These are phyloP conservation scores for Xylocopa sonorina DNA, from an alignment of 1,140 invertebrate genomes.

Conservation along the genomic window DNA sequence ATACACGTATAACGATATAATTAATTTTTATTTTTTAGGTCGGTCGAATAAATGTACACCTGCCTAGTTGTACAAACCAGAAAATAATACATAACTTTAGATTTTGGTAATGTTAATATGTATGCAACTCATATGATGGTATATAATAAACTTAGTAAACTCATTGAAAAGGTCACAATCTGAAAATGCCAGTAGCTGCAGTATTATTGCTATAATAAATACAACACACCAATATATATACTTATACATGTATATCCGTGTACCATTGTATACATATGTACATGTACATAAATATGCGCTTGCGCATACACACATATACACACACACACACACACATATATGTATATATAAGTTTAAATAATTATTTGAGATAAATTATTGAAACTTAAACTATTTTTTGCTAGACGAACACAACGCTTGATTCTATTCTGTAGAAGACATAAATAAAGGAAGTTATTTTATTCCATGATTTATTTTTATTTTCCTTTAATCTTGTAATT, in stretches of 20 bases:
- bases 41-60: conserved; percentile 68
- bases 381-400: neutral
- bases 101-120: conserved; percentile 52
- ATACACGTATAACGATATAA: neutral
- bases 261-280: neutral
- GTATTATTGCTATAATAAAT: conserved; percentile 63
- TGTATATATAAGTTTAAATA: conserved; percentile 13
- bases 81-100: conserved; percentile 31
- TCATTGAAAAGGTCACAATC: conserved; percentile 46
- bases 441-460: conserved; percentile 36
- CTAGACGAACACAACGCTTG: neutral
- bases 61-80: neutral
- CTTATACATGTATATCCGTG: neutral
- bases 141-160: conserved; percentile 52
- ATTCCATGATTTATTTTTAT: neutral
- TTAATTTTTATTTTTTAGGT: conserved; percentile 68
- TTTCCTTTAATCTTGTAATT: neutral
- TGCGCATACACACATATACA: neutral
- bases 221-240: conserved; percentile 34
- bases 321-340: conserved; percentile 10
- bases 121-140: conserved; percentile 56
- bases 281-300: neutral
- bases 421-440: neutral
- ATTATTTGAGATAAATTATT: conserved; percentile 35
- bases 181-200: conserved; percentile 61